Evolutionary conservation across 2,113 vertebrate genomes (phyloP).

Genomic region (Carassius gibelio): DNA sequence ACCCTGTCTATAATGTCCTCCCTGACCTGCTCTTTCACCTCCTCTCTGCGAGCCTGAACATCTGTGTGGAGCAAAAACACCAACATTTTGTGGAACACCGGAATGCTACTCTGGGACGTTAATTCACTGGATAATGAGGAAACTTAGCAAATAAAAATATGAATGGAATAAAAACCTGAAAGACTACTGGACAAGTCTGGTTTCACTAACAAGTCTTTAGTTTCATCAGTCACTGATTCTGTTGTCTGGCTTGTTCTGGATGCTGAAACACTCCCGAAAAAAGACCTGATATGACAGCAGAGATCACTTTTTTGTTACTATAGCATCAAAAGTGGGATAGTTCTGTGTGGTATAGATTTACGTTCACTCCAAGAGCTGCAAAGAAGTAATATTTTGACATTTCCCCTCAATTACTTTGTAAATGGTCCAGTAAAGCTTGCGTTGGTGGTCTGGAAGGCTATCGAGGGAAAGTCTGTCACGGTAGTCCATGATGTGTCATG

Average conservation of each 20-base stretch:
- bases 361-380: not conserved
- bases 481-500: constrained; percentile 66
- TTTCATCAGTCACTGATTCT: constrained; percentile 72
- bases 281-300: constrained; percentile 70
- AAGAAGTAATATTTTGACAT: not conserved
- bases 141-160: not conserved
- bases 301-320: not conserved
- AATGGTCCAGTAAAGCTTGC: constrained; percentile 72
- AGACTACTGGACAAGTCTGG: constrained; percentile 61
- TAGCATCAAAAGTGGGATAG: not conserved
- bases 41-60: constrained; percentile 61
- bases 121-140: not conserved
- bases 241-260: constrained; percentile 71
- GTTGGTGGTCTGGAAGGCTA: constrained; percentile 70
- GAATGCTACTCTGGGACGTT: not conserved
- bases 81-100: not conserved
- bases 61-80: constrained; percentile 64
- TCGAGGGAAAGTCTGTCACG: constrained; percentile 63
- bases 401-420: constrained; percentile 73
- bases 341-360: no score
- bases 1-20: constrained; percentile 75
- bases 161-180: constrained; percentile 69
- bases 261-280: constrained; percentile 74
- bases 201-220: constrained; percentile 69
- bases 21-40: constrained; percentile 64